Evolutionary conservation across 2,797 vertebrate species (phyloP).

Genomic region (Lagocephalus sceleratus): DNA sequence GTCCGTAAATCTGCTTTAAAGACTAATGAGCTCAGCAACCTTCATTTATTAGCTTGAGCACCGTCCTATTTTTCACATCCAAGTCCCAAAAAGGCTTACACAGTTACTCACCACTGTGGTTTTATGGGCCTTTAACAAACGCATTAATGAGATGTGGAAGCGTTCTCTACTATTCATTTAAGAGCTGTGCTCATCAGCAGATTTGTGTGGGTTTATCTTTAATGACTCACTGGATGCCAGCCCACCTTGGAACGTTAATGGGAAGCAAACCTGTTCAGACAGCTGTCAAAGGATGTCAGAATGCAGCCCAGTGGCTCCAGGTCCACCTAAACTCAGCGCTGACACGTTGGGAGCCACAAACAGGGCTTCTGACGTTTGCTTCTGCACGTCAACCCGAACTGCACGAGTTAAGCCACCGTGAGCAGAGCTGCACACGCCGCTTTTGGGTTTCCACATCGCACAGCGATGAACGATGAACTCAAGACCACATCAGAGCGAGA

Average conservation of each 20-base stretch:
- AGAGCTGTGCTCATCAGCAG: slow-evolving; percentile 5
- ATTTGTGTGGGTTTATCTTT: slow-evolving; percentile 15
- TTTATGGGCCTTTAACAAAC: no score
- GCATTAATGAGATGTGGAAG: no score
- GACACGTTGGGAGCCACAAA: slow-evolving; percentile 59
- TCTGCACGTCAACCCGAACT: slow-evolving; percentile 29
- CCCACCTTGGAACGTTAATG: slow-evolving; percentile 39
- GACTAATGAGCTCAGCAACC: background rate
- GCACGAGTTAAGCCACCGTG: background rate
- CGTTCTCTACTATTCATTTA: background rate
- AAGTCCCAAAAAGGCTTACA: no score
- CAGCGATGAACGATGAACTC: no score
- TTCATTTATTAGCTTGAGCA: no score
- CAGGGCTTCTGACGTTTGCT: slow-evolving; percentile 54
- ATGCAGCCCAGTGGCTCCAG: slow-evolving; percentile 43
- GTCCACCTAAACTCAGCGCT: slow-evolving; percentile 41
- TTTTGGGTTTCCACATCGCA: no score
- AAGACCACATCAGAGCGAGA: no score
- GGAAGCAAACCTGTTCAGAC: slow-evolving; percentile 60
- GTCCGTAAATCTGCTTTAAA: slow-evolving; percentile 13
- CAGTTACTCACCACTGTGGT: no score
- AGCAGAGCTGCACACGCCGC: background rate
- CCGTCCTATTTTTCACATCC: no score
- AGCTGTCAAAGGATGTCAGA: slow-evolving; percentile 67
- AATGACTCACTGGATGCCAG: slow-evolving; percentile 40